Evolutionary conservation across 2,797 vertebrate species (phyloP).

Genomic region (Coreius guichenoti): DNA sequence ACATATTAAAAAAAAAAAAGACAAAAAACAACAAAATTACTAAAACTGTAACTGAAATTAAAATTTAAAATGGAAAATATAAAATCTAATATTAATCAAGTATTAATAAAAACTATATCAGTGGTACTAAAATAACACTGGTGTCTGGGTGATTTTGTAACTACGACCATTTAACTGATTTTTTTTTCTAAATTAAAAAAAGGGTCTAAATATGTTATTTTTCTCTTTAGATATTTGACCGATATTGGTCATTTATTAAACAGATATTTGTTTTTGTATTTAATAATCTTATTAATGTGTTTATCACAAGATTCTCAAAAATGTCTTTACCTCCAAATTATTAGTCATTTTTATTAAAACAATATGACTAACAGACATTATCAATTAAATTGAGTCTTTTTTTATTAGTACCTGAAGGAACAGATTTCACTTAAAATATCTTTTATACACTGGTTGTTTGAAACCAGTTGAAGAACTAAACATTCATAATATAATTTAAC

Average conservation of each 20-base stretch:
- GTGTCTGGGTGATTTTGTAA: background rate
- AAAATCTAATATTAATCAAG: no score
- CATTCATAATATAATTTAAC: background rate
- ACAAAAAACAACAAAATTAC: no score
- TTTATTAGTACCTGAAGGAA: background rate
- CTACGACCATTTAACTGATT: background rate
- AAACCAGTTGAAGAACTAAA: background rate
- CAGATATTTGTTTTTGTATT: background rate
- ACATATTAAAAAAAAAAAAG: no score
- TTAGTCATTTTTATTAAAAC: background rate
- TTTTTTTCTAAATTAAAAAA: background rate
- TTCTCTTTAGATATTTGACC: background rate
- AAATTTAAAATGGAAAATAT: no score
- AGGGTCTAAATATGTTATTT: background rate
- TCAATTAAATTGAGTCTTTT: background rate
- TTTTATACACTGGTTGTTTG: background rate
- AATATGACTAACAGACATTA: background rate
- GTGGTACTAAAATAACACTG: no score
- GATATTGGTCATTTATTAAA: background rate
- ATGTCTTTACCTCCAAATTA: background rate
- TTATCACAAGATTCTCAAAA: background rate
- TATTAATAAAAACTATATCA: no score
- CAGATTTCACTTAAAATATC: background rate
- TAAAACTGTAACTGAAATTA: no score
- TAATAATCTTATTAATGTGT: background rate